A percentile compares a stretch with the other conserved stretches of the same genome.
These are phyloP conservation scores for Metallyticus violacea DNA, from an alignment of 2,888 invertebrate species.

Conservation along the genomic window DNA sequence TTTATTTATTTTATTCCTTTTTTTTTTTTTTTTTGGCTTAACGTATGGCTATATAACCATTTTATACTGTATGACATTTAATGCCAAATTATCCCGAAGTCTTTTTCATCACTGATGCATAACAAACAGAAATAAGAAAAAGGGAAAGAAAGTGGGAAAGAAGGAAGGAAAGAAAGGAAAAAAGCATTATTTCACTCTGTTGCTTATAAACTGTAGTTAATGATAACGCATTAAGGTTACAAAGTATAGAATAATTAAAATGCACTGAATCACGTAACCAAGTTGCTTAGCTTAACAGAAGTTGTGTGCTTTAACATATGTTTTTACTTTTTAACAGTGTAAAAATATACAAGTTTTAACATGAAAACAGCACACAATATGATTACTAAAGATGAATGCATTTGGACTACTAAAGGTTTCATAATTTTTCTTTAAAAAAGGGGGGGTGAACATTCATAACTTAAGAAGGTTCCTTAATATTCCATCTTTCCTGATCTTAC, in stretches of 20 bases:
- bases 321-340: not conserved
- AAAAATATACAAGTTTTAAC: not conserved
- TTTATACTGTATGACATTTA: conserved; percentile 17
- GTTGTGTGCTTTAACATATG: not conserved
- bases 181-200: not conserved
- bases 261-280: not conserved
- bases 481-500: not conserved
- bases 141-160: not conserved
- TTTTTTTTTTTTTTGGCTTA: conserved; percentile 17
- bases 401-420: not conserved
- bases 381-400: not conserved
- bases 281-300: not conserved
- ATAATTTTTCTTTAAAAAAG: not conserved
- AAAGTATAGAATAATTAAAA: not conserved
- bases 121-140: not conserved
- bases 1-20: not conserved
- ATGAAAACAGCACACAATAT: not conserved
- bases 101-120: conserved; percentile 12
- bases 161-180: not conserved
- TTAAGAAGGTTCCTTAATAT: not conserved
- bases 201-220: not conserved
- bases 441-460: not conserved
- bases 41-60: conserved; percentile 22
- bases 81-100: conserved; percentile 16
- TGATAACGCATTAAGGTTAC: not conserved